Percentiles rank a stretch among this genome's conserved stretches.
These are phyloP conservation scores for Caenorhabditis becei DNA, from an alignment of 2,888 invertebrate genomes.

Conservation along the genomic window DNA sequence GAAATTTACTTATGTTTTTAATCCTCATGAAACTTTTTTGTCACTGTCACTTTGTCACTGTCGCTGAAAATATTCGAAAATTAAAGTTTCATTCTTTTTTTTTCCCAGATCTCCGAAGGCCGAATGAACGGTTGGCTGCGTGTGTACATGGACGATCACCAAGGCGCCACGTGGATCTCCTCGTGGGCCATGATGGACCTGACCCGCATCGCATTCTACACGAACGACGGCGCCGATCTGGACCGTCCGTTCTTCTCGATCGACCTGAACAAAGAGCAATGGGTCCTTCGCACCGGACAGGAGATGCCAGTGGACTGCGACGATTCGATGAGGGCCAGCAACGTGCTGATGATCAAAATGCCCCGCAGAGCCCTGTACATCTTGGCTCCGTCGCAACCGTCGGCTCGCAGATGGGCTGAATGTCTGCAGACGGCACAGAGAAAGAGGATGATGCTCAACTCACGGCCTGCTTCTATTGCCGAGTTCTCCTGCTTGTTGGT, in stretches of 20 bases:
- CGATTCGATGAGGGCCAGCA: conserved; percentile 47
- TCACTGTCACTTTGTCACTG: too few relatives aligned
- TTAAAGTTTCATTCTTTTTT: too few relatives aligned
- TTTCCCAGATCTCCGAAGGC: conserved; percentile 35
- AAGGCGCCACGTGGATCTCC: conserved; percentile 60
- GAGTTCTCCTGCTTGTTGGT: conserved; percentile 65
- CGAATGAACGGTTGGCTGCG: conserved; percentile 73
- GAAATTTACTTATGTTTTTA: too few relatives aligned
- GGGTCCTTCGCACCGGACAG: conserved; percentile 67
- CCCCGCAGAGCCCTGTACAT: conserved; percentile 62
- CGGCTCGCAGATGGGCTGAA: conserved; percentile 64
- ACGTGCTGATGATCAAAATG: conserved; percentile 76
- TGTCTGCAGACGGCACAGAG: conserved; percentile 64
- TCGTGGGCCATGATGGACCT: conserved; percentile 71
- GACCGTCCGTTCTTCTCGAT: conserved; percentile 66
- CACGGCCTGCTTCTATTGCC: conserved; percentile 59
- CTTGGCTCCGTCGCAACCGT: conserved; percentile 61
- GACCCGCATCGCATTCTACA: conserved; percentile 69
- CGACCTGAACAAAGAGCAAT: conserved; percentile 73
- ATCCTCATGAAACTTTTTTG: too few relatives aligned
- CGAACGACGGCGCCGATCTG: conserved; percentile 70
- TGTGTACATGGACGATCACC: conserved; percentile 65
- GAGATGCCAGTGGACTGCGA: conserved; percentile 62
- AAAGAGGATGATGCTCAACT: conserved; percentile 64
- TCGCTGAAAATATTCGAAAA: too few relatives aligned